phyloP scores from a whole-genome alignment of 2,888 invertebrate species.

The Phoenoteleia sp. region DNA sequence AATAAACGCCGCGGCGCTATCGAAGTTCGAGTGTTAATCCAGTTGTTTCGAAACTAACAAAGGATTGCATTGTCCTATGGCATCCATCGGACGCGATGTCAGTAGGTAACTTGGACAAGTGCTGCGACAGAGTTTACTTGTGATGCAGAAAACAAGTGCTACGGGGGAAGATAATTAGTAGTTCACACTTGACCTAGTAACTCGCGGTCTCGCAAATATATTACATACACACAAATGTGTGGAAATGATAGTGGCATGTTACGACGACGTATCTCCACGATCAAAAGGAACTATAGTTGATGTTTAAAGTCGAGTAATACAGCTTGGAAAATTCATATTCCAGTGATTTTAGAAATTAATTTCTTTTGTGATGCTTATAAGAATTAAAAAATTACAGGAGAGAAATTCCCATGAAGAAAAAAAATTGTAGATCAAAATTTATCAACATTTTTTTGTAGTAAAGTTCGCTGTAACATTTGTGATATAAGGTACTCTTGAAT shows the following conservation, averaged over 20 bases:
- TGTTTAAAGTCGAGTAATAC: not conserved
- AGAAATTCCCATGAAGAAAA: too few relatives aligned
- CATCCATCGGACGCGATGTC: slow-evolving; percentile 56
- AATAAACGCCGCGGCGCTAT: slow-evolving; percentile 47
- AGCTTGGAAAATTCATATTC: too few relatives aligned
- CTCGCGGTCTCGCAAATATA: slow-evolving; percentile 59
- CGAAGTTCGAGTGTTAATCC: slow-evolving; percentile 53
- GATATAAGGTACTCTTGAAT: too few relatives aligned
- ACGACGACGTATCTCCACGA: slow-evolving; percentile 13
- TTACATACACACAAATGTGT: slow-evolving; percentile 50
- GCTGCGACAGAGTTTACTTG: slow-evolving; percentile 68
- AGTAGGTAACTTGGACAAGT: slow-evolving; percentile 65
- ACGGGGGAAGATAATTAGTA: slow-evolving; percentile 71
- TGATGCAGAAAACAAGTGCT: slow-evolving; percentile 72
- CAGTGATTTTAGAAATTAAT: too few relatives aligned
- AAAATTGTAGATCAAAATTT: too few relatives aligned
- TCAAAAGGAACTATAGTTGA: not conserved
- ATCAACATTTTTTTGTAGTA: too few relatives aligned
- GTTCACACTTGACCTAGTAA: slow-evolving; percentile 73
- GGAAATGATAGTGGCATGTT: slow-evolving; percentile 32
- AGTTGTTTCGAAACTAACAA: slow-evolving; percentile 58
- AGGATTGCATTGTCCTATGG: slow-evolving; percentile 63
- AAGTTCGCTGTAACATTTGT: too few relatives aligned
- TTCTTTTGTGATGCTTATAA: too few relatives aligned
- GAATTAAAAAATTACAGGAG: too few relatives aligned